These are phyloP conservation scores for Cyrtodaria siliqua DNA, from an alignment of 2,888 invertebrate species.

Conservation along the genomic window DNA sequence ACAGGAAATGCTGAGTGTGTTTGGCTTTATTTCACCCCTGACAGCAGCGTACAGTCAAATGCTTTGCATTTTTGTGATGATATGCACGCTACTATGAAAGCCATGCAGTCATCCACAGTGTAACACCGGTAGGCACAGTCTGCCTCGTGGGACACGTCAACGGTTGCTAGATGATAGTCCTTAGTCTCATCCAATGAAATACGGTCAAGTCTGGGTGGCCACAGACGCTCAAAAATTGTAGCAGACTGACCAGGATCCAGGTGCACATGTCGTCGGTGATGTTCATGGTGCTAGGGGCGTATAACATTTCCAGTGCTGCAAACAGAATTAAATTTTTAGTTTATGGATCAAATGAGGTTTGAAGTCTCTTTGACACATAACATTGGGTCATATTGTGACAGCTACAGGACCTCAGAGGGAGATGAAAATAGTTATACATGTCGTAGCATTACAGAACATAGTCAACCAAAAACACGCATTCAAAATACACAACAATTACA, in stretches of 20 bases:
- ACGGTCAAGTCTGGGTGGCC: conserved; percentile 70
- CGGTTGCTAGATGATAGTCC: conserved; percentile 47
- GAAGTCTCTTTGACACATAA: too few relatives aligned
- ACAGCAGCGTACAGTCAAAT: conserved; percentile 64
- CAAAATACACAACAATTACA: too few relatives aligned
- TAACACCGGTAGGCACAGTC: conserved; percentile 77
- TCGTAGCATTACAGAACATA: too few relatives aligned
- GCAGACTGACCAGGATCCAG: conserved; percentile 46
- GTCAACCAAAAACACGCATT: too few relatives aligned
- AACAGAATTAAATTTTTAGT: too few relatives aligned
- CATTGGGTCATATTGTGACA: too few relatives aligned
- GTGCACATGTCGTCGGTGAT: conserved; percentile 36
- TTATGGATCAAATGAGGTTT: too few relatives aligned
- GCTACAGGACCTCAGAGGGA: too few relatives aligned
- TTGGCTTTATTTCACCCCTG: conserved; percentile 13
- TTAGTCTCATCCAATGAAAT: conserved; percentile 33
- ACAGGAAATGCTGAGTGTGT: too few relatives aligned
- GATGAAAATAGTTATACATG: too few relatives aligned
- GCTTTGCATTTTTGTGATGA: conserved; percentile 65
- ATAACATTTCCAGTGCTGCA: conserved; percentile 72
- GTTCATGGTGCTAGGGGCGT: conserved; percentile 65
- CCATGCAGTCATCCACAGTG: conserved; percentile 69
- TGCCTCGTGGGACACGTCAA: conserved; percentile 70
- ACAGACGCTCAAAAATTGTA: conserved; percentile 74
- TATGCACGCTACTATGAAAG: conserved; percentile 69